phyloP scores from a whole-genome alignment of 2,797 vertebrate genomes.

The Rallus crepitans region DNA sequence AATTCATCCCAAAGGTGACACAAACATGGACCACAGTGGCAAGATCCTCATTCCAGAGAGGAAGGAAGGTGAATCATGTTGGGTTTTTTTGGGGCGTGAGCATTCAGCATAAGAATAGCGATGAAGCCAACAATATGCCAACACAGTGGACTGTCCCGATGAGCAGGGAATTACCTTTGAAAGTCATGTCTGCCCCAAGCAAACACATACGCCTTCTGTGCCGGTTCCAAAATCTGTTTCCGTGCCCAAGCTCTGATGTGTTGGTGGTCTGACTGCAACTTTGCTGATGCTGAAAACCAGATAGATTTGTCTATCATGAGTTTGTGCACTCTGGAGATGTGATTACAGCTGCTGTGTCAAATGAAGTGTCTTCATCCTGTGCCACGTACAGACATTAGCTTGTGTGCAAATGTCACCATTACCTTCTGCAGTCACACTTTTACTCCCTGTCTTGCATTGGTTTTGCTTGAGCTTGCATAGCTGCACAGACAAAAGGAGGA shows the following conservation, averaged over 20 bases:
- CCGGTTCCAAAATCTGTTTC: background rate
- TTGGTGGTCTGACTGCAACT: background rate
- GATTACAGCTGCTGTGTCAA: background rate
- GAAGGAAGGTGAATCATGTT: background rate
- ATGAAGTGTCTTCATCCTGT: background rate
- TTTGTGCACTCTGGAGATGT: background rate
- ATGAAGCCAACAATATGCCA: background rate
- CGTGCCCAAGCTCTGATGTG: background rate
- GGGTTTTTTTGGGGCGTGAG: background rate
- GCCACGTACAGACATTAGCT: background rate
- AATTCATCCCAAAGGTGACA: conserved; percentile 6
- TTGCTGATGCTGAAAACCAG: background rate
- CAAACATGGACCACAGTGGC: background rate
- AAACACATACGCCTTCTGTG: background rate
- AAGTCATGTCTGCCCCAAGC: background rate
- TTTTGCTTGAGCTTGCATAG: background rate
- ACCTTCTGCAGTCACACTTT: background rate
- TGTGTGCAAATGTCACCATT: background rate
- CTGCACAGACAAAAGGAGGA: background rate
- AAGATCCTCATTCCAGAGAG: background rate
- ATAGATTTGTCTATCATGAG: background rate
- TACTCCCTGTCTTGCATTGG: background rate
- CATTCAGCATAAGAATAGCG: background rate
- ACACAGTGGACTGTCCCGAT: background rate
- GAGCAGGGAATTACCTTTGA: background rate